Conservation (phyloP, 2,113 vertebrate genomes). For the Ceratotherium simum region DNA sequence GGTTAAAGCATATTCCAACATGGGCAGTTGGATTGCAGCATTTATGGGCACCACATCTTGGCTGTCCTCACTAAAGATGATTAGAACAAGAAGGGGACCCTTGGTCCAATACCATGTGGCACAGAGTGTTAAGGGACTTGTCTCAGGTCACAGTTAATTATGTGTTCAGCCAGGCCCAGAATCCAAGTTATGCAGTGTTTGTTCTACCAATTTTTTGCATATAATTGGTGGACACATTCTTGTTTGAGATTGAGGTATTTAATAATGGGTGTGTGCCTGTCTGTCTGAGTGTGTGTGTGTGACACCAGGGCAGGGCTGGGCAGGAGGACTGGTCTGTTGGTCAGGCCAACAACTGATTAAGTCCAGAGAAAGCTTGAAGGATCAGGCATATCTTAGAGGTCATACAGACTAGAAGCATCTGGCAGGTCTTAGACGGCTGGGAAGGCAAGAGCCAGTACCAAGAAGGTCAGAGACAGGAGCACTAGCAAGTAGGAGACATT, state of each 20-base stretch:
- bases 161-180: neutral
- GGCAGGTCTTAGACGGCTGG: neutral
- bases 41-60: neutral
- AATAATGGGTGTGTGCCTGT: neutral
- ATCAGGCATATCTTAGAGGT: neutral
- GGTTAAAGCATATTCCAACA: neutral
- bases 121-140: neutral
- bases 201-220: neutral
- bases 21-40: neutral
- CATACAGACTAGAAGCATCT: neutral
- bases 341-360: constrained; percentile 19
- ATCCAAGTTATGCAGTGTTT: neutral
- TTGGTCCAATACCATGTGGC: neutral
- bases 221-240: neutral
- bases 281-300: neutral
- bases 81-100: neutral
- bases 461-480: neutral
- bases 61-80: neutral
- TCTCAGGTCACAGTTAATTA: neutral
- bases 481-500: neutral
- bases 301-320: neutral
- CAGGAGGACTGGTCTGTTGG: neutral
- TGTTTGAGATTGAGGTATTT: constrained; percentile 31
- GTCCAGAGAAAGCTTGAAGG: neutral
- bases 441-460: neutral